Evolutionary conservation across 2,113 vertebrate genomes (phyloP).

Genomic region (Rutilus rutilus): DNA sequence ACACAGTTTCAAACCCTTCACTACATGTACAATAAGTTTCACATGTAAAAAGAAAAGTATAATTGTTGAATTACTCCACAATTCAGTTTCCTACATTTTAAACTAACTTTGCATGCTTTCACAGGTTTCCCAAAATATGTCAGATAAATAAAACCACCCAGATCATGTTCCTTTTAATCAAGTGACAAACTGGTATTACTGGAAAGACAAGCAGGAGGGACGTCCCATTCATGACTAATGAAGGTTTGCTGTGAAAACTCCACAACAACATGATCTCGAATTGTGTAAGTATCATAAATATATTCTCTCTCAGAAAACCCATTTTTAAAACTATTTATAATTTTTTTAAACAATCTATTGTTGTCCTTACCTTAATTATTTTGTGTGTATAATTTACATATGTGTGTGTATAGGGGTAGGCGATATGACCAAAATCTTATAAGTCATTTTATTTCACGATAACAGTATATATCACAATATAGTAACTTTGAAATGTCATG

Average conservation of each 20-base stretch:
- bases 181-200: not conserved
- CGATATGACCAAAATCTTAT: too few relatives aligned
- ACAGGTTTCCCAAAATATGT: not conserved
- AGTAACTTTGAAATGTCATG: too few relatives aligned
- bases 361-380: not conserved
- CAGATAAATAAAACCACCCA: not conserved
- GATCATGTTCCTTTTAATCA: not conserved
- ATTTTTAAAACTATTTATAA: too few relatives aligned
- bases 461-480: too few relatives aligned
- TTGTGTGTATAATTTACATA: not conserved
- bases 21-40: too few relatives aligned
- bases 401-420: too few relatives aligned
- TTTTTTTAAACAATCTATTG: not conserved
- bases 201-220: not conserved
- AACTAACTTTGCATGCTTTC: not conserved
- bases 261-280: not conserved
- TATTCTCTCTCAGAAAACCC: not conserved
- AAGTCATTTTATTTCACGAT: too few relatives aligned
- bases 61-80: too few relatives aligned
- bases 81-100: not conserved
- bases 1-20: too few relatives aligned
- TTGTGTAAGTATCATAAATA: not conserved
- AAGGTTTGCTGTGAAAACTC: not conserved
- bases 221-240: not conserved
- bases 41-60: too few relatives aligned